phyloP scores from a whole-genome alignment of 2,797 vertebrate genomes.

The Petrocephalus sullivani region DNA sequence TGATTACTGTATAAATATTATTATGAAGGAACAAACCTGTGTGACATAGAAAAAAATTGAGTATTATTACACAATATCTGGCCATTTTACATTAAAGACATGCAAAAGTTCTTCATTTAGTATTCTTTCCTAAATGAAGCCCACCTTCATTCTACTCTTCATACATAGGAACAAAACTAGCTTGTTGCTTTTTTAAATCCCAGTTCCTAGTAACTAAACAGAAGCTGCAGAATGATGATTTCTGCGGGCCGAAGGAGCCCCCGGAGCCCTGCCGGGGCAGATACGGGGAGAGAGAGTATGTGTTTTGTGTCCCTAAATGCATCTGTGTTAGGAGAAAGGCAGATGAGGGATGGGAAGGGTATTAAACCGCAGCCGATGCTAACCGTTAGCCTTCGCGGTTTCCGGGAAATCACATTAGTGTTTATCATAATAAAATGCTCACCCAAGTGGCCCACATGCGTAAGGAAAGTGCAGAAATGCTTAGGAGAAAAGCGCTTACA shows the following conservation, averaged over 20 bases:
- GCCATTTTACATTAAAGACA: not conserved
- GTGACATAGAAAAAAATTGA: not conserved
- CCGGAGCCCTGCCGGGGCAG: not conserved
- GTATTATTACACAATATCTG: not conserved
- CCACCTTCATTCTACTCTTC: not conserved
- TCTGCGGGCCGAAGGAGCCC: not conserved
- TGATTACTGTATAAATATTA: not conserved
- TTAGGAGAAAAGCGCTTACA: not conserved
- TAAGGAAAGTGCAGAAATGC: constrained; percentile 3
- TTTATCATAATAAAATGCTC: not conserved
- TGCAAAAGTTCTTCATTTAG: not conserved
- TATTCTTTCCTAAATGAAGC: not conserved
- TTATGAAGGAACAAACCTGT: not conserved
- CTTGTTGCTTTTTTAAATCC: not conserved
- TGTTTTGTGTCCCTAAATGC: not conserved
- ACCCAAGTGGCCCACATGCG: not conserved
- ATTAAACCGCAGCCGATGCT: not conserved
- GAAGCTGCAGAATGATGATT: not conserved
- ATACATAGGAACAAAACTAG: not conserved
- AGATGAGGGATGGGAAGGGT: not conserved
- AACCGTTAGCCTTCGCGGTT: not conserved
- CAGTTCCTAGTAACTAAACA: not conserved
- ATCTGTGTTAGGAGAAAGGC: not conserved
- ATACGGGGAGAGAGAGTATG: not conserved
- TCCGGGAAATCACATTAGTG: not conserved